phyloP scores from a whole-genome alignment of 2,113 vertebrate species.

The Planiliza haematocheilus region DNA sequence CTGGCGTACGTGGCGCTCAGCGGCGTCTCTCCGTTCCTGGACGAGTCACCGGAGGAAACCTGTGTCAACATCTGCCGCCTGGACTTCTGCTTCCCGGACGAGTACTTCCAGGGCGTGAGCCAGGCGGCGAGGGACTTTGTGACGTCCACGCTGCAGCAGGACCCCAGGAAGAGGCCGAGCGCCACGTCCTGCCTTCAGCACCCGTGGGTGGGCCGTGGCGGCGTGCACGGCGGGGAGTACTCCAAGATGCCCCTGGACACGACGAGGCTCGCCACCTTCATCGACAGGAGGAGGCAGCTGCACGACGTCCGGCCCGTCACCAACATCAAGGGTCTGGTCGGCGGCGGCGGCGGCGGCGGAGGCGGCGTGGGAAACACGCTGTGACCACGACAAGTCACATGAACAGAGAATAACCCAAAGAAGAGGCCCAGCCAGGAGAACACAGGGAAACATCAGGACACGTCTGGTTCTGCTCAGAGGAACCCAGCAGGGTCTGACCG shows the following conservation, averaged over 20 bases:
- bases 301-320: constrained; percentile 90
- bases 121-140: constrained; percentile 95
- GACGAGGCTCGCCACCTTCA: constrained; percentile 91
- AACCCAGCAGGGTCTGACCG: no score
- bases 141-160: constrained; percentile 89
- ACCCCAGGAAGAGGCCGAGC: constrained; percentile 90
- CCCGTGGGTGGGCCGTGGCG: constrained; percentile 91
- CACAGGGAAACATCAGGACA: no score
- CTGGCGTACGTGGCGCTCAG: constrained; percentile 95
- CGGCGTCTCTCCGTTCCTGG: constrained; percentile 96
- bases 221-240: constrained; percentile 88
- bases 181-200: constrained; percentile 94
- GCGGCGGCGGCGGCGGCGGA: constrained; percentile 77
- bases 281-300: constrained; percentile 93
- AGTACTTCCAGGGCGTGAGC: constrained; percentile 92
- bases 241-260: constrained; percentile 94
- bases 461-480: no score
- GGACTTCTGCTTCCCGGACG: constrained; percentile 95
- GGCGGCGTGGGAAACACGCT: constrained; percentile 81
- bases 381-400: constrained; percentile 70
- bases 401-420: no score
- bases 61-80: constrained; percentile 96
- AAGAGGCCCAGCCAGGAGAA: no score
- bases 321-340: constrained; percentile 91
- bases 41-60: constrained; percentile 97